These are phyloP conservation scores for Geodia barretti DNA, from an alignment of 37 sponge, comb jelly and placozoan species.

Conservation along the genomic window DNA sequence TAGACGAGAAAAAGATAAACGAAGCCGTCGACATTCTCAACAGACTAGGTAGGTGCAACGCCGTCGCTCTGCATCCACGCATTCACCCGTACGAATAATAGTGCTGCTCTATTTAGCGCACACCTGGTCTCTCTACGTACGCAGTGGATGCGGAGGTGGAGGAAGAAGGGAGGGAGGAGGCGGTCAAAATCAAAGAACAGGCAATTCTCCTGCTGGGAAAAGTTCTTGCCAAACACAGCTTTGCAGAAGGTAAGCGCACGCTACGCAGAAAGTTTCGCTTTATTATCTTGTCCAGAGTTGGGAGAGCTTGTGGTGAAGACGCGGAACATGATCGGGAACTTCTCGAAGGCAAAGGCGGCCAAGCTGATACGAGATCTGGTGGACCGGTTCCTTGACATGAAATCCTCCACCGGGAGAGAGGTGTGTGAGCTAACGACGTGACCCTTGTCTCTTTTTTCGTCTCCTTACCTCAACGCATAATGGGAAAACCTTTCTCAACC, in stretches of 20 bases:
- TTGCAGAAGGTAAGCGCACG: constrained; percentile 59
- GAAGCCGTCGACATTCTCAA: constrained; percentile 52
- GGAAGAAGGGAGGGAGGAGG: constrained; percentile 37
- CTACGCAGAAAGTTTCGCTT: background rate
- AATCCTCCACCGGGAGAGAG: constrained; percentile 64
- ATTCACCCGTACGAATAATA: background rate
- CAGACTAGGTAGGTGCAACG: constrained; percentile 45
- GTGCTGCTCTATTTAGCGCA: background rate
- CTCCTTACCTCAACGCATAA: background rate
- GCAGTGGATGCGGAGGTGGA: background rate
- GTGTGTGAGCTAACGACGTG: constrained; percentile 6
- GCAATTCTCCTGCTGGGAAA: constrained; percentile 71
- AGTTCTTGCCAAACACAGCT: constrained; percentile 48
- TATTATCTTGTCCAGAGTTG: constrained; percentile 57
- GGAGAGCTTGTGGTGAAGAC: constrained; percentile 69
- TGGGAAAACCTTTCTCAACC: background rate
- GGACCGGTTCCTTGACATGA: constrained; percentile 86
- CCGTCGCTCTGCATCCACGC: background rate
- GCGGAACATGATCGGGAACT: constrained; percentile 58
- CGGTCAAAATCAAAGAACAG: constrained; percentile 68
- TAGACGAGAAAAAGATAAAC: constrained; percentile 26
- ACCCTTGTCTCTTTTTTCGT: background rate
- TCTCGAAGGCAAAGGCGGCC: constrained; percentile 97
- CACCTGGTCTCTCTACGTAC: background rate
- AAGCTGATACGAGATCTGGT: constrained; percentile 92